Evolutionary conservation across 2,113 vertebrate genomes (phyloP).

Genomic region (Malaclemys terrapin): DNA sequence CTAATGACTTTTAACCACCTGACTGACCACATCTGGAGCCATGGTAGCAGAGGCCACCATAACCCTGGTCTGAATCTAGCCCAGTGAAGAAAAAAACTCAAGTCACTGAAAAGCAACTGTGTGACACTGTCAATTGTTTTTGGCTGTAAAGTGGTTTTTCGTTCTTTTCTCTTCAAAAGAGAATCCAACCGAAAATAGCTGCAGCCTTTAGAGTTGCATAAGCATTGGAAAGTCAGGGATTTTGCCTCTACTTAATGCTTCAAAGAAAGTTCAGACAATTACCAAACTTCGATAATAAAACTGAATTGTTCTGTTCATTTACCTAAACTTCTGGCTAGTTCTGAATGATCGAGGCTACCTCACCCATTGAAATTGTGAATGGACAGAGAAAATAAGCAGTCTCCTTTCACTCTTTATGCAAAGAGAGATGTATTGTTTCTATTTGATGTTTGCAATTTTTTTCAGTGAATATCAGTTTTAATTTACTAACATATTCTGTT

Average conservation of each 20-base stretch:
- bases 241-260: background rate
- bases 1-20: background rate
- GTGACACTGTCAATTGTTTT: background rate
- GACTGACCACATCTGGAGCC: no score
- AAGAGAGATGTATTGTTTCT: constrained; percentile 31
- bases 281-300: background rate
- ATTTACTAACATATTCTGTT: background rate
- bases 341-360: background rate
- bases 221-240: background rate
- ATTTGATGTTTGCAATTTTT: background rate
- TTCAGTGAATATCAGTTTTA: constrained; percentile 28
- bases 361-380: constrained; percentile 20
- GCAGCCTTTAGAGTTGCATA: background rate
- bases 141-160: background rate
- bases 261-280: background rate
- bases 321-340: background rate
- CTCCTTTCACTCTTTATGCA: constrained; percentile 1
- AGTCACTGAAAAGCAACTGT: background rate
- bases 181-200: background rate
- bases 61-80: background rate
- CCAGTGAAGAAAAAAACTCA: background rate
- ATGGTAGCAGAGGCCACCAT: no score
- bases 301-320: background rate
- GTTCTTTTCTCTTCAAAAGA: background rate
- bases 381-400: background rate